phyloP scores from a whole-genome alignment of 2,888 invertebrate genomes.

The Craniophora ligustri region DNA sequence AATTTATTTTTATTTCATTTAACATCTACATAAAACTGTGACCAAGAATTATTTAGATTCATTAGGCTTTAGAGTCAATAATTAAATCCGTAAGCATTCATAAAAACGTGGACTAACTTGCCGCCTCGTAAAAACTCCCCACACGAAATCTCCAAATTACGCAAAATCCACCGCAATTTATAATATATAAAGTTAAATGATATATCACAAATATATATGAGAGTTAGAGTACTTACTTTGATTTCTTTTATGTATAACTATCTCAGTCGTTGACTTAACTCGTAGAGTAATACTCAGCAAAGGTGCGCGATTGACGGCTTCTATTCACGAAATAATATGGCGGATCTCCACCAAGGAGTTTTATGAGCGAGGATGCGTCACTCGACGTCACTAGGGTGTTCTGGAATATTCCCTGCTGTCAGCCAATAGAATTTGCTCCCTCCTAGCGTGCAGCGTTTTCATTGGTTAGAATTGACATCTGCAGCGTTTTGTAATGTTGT shows the following conservation, averaged over 20 bases:
- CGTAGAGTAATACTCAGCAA: conserved; percentile 79
- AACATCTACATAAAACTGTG: not conserved
- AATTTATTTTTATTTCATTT: not conserved
- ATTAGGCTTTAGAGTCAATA: no score
- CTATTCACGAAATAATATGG: conserved; percentile 81
- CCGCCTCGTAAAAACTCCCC: conserved; percentile 1
- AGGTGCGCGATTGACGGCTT: conserved; percentile 86
- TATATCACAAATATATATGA: no score
- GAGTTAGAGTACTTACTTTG: conserved; percentile 79
- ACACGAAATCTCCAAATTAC: conserved; percentile 2
- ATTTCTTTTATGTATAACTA: conserved; percentile 60
- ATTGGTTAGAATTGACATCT: conserved; percentile 70
- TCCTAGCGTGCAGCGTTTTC: conserved; percentile 50
- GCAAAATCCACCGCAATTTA: no score
- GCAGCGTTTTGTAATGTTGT: conserved; percentile 45
- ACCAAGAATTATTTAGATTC: not conserved
- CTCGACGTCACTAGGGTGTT: conserved; percentile 78
- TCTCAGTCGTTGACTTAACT: conserved; percentile 74
- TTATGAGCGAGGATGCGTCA: conserved; percentile 69
- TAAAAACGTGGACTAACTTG: conserved; percentile 13
- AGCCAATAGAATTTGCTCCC: conserved; percentile 70
- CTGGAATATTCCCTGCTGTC: conserved; percentile 79
- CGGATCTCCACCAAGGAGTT: conserved; percentile 62
- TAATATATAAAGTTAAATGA: no score
- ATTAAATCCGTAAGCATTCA: no score